Conservation (phyloP, 2,888 invertebrate species). For the Notodonta dromedarius region DNA sequence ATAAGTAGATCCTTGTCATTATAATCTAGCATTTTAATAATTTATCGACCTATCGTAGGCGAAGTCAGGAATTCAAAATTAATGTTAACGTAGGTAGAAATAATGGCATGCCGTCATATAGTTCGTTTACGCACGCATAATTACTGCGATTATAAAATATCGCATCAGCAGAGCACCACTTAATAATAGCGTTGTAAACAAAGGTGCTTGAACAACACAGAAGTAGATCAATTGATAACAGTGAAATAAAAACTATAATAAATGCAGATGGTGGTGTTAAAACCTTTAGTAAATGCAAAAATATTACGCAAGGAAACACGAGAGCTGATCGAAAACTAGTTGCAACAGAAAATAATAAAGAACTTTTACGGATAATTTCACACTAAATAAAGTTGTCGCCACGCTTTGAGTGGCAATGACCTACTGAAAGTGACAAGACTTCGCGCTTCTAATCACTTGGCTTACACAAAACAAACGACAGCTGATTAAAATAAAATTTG, state of each 20-base stretch:
- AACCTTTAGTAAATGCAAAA: conserved; percentile 11
- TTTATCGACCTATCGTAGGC: not conserved
- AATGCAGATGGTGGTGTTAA: not conserved
- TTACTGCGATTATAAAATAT: not conserved
- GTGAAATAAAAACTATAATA: conserved; percentile 1
- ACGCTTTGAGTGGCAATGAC: conserved; percentile 76
- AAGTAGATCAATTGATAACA: not conserved
- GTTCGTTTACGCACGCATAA: not conserved
- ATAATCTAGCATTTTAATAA: not conserved
- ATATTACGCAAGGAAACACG: conserved; percentile 64
- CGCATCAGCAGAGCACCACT: not conserved
- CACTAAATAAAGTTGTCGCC: conserved; percentile 65
- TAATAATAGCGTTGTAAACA: not conserved
- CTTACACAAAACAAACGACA: conserved; percentile 23
- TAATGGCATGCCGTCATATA: not conserved
- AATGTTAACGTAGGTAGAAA: not conserved
- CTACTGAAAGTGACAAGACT: conserved; percentile 58
- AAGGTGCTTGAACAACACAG: not conserved
- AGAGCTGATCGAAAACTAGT: conserved; percentile 59
- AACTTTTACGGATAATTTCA: conserved; percentile 75
- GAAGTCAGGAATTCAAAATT: not conserved
- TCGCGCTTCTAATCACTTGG: conserved; percentile 31
- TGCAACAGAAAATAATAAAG: conserved; percentile 65
- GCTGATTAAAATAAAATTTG: conserved; percentile 6
- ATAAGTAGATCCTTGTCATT: too few species aligned